These are phyloP conservation scores for Saturnia pavonia DNA, from an alignment of 2,888 invertebrate species.

Conservation along the genomic window DNA sequence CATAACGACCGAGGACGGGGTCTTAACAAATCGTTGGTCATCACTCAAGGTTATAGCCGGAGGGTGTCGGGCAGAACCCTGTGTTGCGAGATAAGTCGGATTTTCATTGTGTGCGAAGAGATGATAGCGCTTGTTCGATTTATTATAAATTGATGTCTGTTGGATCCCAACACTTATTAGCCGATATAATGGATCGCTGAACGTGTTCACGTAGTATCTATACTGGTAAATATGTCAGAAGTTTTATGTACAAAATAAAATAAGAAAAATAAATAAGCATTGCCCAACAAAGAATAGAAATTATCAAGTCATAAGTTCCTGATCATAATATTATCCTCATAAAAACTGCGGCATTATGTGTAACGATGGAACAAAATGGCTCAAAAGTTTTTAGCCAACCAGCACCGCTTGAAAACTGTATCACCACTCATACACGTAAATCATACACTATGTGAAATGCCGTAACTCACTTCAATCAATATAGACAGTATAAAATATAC, in stretches of 20 bases:
- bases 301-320: too few species aligned
- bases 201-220: constrained; percentile 39
- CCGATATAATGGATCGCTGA: constrained; percentile 44
- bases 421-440: too few species aligned
- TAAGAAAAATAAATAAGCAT: neutral
- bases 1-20: constrained; percentile 68
- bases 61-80: constrained; percentile 54
- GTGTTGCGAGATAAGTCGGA: constrained; percentile 66
- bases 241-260: neutral
- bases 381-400: too few species aligned
- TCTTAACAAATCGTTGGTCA: constrained; percentile 78
- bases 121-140: constrained; percentile 68
- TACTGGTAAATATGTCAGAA: constrained; percentile 13
- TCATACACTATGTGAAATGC: too few species aligned
- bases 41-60: constrained; percentile 72
- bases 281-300: too few species aligned
- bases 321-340: neutral
- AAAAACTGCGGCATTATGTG: too few species aligned
- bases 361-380: too few species aligned
- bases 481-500: too few species aligned
- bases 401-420: too few species aligned
- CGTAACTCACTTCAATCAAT: too few species aligned
- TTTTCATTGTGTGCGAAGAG: constrained; percentile 67
- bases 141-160: constrained; percentile 67
- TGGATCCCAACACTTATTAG: constrained; percentile 58